Conservation (phyloP, 2,113 vertebrate species). For the Sebastes schlegelii region DNA sequence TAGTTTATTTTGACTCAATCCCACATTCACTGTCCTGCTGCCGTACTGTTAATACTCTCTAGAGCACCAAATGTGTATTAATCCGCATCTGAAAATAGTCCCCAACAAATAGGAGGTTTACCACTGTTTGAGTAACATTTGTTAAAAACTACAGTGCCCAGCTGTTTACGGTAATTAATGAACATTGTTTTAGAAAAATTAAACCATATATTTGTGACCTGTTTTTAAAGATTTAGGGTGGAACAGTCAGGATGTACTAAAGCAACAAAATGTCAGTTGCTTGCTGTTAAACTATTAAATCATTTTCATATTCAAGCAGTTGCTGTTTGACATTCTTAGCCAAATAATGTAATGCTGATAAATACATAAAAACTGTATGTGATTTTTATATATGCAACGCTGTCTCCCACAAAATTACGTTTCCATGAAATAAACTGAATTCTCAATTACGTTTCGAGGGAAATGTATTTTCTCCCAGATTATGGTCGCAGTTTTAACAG, state of each 20-base stretch:
- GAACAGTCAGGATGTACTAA: background rate
- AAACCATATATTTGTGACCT: background rate
- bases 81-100: no score
- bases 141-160: background rate
- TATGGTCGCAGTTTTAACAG: no score
- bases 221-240: background rate
- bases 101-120: no score
- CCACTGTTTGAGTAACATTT: background rate
- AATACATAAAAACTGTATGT: background rate
- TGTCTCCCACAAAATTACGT: no score
- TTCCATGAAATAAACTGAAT: no score
- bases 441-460: no score
- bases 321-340: background rate
- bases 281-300: background rate
- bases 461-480: no score
- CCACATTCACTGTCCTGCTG: background rate
- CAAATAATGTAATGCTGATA: background rate
- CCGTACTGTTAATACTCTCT: no score
- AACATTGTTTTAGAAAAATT: background rate
- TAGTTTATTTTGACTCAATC: background rate
- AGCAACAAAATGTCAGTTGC: background rate
- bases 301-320: background rate
- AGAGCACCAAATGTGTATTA: no score
- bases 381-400: background rate
- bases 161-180: background rate